Evolutionary conservation across 23 tunicate genomes (phyloP), one percentile per base, ranked within the genome.

Genomic region (Oikopleura albicans): DNA sequence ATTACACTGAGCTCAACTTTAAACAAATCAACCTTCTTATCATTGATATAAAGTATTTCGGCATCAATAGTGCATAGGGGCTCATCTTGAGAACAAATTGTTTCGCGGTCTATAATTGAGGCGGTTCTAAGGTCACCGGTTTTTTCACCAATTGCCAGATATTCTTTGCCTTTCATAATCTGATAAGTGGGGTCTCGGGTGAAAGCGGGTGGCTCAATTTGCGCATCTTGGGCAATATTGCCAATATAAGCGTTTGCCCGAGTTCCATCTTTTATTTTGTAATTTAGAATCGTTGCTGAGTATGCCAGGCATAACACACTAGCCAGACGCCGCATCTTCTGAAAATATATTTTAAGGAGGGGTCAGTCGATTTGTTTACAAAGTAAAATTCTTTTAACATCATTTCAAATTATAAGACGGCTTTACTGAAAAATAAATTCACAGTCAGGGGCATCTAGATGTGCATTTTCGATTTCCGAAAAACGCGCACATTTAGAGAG

Each of bases 101-200:
- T 71, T 29, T 71, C 79, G 79, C 79, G 79, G 79, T 71, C 79
- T 12, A 71, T 31, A 4, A 12, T 37, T 29, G 33, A 22, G 2
- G 35, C 2, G 4, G 35, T 29, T 71, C 79, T 34, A 2, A 71
- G 37, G 31, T 71, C 79, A 37, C 79, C 79, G 2, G 27, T 2
- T 2, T 2, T 16, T 12, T 34, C 2, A 4, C 27, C 79, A 29
- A 12, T 71, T 16, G 2, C 37, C 34, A 71, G 2, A 71, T 71
- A 12, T 71, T 16, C 37, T 8, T 49, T 49, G 28, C 79, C 79
- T 71, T 31, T 31, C 4, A 71, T 37, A 29, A 71, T 29, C 35
- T 71, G 79, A 71, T 22, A 71, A 71, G 35, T 71, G 34, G 79
- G 37, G n/a, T n/a, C n/a, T n/a, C n/a, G n/a, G 59, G 59, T 49